Conservation (phyloP, 2,797 vertebrate species). For the Rhinophrynus dorsalis region DNA sequence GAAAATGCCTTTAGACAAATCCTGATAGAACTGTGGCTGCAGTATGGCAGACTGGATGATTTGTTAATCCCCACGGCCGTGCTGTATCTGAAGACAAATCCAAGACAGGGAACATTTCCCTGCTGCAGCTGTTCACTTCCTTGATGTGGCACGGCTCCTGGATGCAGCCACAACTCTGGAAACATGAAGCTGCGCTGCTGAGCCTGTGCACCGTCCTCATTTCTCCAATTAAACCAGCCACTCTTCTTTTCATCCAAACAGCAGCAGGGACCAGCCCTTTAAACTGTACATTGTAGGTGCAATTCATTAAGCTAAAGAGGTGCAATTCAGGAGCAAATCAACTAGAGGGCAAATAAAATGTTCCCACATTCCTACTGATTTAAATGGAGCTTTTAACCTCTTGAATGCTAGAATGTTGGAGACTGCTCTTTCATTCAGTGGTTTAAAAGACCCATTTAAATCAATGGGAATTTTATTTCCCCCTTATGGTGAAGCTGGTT, state of each 20-base stretch:
- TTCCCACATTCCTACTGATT: too few relatives aligned
- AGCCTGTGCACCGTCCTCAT: not conserved
- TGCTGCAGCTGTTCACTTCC: not conserved
- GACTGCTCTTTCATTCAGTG: too few relatives aligned
- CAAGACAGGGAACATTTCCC: slow-evolving; percentile 4
- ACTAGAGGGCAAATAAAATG: too few relatives aligned
- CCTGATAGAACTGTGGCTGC: not conserved
- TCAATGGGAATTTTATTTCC: too few relatives aligned
- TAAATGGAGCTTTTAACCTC: too few relatives aligned
- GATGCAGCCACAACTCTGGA: slow-evolving; percentile 21
- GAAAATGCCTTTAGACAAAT: not conserved
- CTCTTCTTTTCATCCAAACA: not conserved
- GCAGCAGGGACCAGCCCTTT: not conserved
- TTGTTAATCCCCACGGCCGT: not conserved
- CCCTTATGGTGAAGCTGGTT: too few relatives aligned
- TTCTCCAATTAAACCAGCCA: not conserved
- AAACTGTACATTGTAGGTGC: too few relatives aligned
- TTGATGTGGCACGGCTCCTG: slow-evolving; percentile 26
- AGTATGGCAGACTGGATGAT: not conserved
- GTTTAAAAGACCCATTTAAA: too few relatives aligned
- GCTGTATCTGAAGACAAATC: slow-evolving; percentile 3
- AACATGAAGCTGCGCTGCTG: slow-evolving; percentile 2
- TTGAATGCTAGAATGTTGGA: too few relatives aligned
- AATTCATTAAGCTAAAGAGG: too few relatives aligned
- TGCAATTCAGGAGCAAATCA: too few relatives aligned